A percentile compares a stretch with the other conserved stretches of the same genome.
phyloP scores from a whole-genome alignment of 2,797 vertebrate genomes.

The Paguma larvata region DNA sequence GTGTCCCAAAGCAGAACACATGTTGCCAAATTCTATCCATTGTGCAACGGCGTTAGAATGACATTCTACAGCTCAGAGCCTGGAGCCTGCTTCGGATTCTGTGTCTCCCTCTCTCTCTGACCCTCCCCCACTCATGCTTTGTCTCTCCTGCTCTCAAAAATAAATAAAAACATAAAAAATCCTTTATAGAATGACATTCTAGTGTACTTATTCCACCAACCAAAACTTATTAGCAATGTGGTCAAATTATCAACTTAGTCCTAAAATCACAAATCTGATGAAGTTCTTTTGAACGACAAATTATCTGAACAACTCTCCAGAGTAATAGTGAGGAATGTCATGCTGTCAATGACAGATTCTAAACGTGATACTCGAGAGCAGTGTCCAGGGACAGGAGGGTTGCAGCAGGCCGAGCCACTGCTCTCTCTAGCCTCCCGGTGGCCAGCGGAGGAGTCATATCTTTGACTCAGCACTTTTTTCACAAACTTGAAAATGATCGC shows the following conservation, averaged over 20 bases:
- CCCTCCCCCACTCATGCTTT: too few relatives aligned
- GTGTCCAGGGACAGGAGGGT: background rate
- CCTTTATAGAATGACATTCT: background rate
- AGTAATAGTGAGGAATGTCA: background rate
- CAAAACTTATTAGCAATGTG: constrained; percentile 61
- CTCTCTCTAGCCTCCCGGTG: background rate
- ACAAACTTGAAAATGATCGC: constrained; percentile 52
- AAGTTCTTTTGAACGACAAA: constrained; percentile 55
- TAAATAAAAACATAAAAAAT: too few relatives aligned
- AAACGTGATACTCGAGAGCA: background rate
- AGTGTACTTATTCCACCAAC: constrained; percentile 34
- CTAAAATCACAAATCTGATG: constrained; percentile 33
- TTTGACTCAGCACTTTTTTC: constrained; percentile 60
- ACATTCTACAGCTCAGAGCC: background rate
- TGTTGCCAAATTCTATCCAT: constrained; percentile 38
- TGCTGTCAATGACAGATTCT: background rate
- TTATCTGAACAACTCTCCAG: background rate
- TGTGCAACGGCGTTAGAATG: constrained; percentile 46
- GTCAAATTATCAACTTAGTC: constrained; percentile 42
- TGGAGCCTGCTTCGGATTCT: too few relatives aligned
- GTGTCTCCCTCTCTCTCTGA: too few relatives aligned
- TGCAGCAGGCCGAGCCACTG: background rate
- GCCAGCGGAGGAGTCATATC: background rate
- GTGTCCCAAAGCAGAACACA: constrained; percentile 45
- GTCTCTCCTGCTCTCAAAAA: too few relatives aligned